These are phyloP conservation scores for Mactra quadrangularis DNA, from an alignment of 1,140 invertebrate species.

Conservation along the genomic window DNA sequence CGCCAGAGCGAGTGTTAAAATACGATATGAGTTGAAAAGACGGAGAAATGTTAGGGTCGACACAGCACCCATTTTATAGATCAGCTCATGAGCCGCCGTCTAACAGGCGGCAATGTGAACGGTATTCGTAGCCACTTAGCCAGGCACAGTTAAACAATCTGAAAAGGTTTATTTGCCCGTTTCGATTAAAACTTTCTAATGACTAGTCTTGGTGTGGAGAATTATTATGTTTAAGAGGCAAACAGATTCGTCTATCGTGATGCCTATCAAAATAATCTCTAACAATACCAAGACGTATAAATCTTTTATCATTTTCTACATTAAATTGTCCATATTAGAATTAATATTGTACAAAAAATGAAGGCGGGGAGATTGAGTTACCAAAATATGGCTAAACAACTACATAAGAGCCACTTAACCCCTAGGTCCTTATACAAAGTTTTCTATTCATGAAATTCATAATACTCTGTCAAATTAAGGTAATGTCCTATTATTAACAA, in stretches of 20 bases:
- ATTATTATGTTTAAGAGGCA: constrained; percentile 22
- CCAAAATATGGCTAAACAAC: constrained; percentile 17
- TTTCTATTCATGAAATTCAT: constrained; percentile 52
- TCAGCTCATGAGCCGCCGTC: background rate
- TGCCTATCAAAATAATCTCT: constrained; percentile 53
- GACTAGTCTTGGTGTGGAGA: constrained; percentile 30
- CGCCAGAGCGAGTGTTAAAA: too few relatives aligned
- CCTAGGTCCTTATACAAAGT: constrained; percentile 37
- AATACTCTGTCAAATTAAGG: constrained; percentile 51
- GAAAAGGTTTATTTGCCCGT: constrained; percentile 29
- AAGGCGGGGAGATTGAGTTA: background rate
- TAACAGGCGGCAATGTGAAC: background rate
- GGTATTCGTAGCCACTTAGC: background rate
- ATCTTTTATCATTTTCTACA: constrained; percentile 55
- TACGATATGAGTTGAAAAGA: too few relatives aligned
- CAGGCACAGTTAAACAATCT: constrained; percentile 42
- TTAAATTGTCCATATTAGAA: constrained; percentile 54
- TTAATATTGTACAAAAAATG: constrained; percentile 46
- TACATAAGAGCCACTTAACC: constrained; percentile 27
- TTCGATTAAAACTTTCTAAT: constrained; percentile 33
- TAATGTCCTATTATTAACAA: constrained; percentile 48
- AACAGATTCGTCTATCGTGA: background rate
- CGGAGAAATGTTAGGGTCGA: too few relatives aligned
- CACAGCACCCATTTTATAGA: background rate
- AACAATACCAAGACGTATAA: constrained; percentile 8